phyloP scores from a whole-genome alignment of 2,113 vertebrate species.

The Excalfactoria chinensis region DNA sequence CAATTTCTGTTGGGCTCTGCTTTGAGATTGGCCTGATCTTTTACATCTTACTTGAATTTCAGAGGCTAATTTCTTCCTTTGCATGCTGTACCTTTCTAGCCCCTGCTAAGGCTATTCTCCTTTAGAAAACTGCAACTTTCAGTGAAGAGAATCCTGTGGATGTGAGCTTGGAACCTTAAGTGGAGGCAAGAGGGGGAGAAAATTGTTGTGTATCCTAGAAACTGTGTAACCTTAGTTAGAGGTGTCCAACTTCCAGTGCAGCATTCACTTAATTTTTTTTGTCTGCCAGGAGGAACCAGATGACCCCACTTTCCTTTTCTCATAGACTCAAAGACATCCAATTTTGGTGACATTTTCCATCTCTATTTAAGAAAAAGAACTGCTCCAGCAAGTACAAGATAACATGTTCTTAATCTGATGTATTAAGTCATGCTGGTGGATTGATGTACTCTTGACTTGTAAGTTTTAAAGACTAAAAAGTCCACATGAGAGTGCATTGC shows the following conservation, averaged over 20 bases:
- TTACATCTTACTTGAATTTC: neutral
- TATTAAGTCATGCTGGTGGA: neutral
- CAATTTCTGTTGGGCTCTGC: neutral
- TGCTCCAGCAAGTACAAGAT: neutral
- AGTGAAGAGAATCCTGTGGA: neutral
- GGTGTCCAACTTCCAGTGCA: neutral
- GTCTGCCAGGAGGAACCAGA: neutral
- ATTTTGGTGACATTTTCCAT: neutral
- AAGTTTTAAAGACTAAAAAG: neutral
- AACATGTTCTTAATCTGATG: neutral
- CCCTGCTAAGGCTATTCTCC: neutral
- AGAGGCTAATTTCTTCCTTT: neutral
- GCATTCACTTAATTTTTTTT: neutral
- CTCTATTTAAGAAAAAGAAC: neutral
- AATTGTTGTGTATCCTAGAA: neutral
- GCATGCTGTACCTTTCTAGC: neutral
- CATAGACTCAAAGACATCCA: neutral
- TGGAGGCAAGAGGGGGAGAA: too few relatives aligned
- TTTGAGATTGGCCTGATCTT: neutral
- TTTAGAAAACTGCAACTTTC: neutral
- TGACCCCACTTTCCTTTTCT: constrained; percentile 7
- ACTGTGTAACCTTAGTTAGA: neutral
- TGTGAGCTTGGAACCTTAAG: neutral
- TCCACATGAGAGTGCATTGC: fast-evolving
- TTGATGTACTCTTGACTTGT: neutral